Percentiles rank a stretch among this genome's conserved stretches.
phyloP scores from a whole-genome alignment of 2,888 invertebrate genomes.

The Machimus atricapillus region DNA sequence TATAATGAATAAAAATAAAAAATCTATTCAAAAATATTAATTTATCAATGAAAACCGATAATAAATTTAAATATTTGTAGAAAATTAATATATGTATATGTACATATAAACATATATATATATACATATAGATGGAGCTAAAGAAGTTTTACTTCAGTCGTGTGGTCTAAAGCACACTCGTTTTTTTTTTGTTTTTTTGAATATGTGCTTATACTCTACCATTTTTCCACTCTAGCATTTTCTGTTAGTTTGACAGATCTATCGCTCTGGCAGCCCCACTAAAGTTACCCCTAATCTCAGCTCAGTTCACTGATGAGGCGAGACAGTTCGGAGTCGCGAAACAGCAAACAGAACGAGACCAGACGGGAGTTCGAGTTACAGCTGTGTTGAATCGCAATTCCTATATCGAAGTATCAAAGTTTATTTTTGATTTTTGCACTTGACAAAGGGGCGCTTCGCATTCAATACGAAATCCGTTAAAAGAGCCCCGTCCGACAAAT shows the following conservation, averaged over 20 bases:
- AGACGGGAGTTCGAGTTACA: constrained; percentile 26
- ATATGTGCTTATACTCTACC: no score
- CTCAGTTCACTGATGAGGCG: not conserved
- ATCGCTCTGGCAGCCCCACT: not conserved
- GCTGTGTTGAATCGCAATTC: constrained; percentile 27
- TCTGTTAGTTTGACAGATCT: not conserved
- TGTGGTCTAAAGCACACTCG: no score
- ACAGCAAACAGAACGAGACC: constrained; percentile 25
- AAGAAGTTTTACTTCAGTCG: no score
- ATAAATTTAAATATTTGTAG: no score
- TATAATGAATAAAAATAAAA: no score
- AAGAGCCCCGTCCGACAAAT: not conserved
- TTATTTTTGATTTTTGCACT: constrained; percentile 36
- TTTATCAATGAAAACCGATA: no score
- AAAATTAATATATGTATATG: no score
- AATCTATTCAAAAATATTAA: no score
- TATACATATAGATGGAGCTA: no score
- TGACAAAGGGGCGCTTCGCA: not conserved
- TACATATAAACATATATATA: no score
- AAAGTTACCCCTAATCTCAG: not conserved
- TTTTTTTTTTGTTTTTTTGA: no score
- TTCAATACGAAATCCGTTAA: not conserved
- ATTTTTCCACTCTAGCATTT: no score
- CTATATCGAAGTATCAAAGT: constrained; percentile 11
- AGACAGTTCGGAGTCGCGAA: not conserved